phyloP scores from a whole-genome alignment of 2,113 vertebrate genomes.

The Phaetusa simplex region DNA sequence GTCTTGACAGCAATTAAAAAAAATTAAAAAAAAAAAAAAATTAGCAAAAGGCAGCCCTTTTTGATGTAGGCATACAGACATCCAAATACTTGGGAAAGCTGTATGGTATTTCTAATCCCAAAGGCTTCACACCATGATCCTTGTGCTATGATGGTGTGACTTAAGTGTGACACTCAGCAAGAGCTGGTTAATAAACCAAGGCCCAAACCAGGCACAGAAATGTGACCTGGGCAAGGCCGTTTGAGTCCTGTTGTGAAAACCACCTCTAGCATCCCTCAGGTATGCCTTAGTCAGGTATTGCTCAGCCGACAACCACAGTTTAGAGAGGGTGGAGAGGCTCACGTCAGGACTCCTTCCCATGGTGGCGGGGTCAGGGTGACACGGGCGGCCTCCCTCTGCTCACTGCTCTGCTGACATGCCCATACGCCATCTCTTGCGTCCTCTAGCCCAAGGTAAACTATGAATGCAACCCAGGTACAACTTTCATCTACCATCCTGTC shows the following conservation, averaged over 20 bases:
- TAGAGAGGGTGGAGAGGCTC: not conserved
- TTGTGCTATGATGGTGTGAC: fast-evolving
- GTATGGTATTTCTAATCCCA: not conserved
- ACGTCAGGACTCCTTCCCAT: not conserved
- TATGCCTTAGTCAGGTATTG: not conserved
- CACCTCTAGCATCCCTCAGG: not conserved
- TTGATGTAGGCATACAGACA: not conserved
- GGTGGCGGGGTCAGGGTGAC: not conserved
- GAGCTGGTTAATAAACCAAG: not conserved
- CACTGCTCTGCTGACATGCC: not conserved
- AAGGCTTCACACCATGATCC: not conserved
- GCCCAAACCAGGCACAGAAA: not conserved
- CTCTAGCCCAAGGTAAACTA: not conserved
- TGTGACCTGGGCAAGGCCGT: not conserved
- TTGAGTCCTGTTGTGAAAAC: not conserved
- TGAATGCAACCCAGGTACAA: not conserved
- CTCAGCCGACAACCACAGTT: not conserved
- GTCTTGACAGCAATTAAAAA: not conserved
- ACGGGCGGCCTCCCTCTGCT: not conserved
- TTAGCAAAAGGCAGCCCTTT: not conserved
- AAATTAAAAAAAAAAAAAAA: not conserved
- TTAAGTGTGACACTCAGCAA: fast-evolving
- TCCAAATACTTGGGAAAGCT: not conserved
- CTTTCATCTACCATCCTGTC: not conserved
- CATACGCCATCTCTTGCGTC: not conserved